phyloP scores from a whole-genome alignment of 2,797 vertebrate genomes.

The Megalops cyprinoides region DNA sequence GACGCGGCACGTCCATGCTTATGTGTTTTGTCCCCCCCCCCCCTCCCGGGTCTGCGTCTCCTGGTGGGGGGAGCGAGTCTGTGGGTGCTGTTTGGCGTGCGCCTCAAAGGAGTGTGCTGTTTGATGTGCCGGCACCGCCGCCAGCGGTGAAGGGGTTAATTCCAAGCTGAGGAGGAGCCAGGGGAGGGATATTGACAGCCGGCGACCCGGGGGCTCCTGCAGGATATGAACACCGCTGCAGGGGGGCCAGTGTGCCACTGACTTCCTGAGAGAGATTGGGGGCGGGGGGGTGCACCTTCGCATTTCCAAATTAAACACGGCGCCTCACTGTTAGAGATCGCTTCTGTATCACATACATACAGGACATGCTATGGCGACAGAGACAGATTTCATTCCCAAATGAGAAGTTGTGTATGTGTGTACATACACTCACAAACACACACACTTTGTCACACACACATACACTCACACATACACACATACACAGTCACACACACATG shows the following conservation, averaged over 20 bases:
- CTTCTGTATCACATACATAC: not conserved
- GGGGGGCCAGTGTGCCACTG: slow-evolving; percentile 72
- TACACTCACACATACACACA: too few relatives aligned
- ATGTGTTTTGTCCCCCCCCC: slow-evolving; percentile 43
- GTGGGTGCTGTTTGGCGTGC: slow-evolving; percentile 22
- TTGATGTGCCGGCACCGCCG: slow-evolving; percentile 46
- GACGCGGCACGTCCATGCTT: not conserved
- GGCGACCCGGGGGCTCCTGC: slow-evolving; percentile 82
- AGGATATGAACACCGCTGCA: slow-evolving; percentile 83
- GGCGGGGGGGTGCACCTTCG: slow-evolving; percentile 20
- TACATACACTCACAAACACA: slow-evolving; percentile 18
- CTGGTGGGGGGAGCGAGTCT: not conserved
- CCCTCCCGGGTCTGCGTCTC: slow-evolving; percentile 29
- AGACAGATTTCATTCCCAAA: not conserved
- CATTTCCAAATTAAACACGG: slow-evolving; percentile 12
- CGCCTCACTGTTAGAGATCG: slow-evolving; percentile 5
- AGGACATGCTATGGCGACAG: not conserved
- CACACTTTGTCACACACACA: not conserved
- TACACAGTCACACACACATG: too few relatives aligned
- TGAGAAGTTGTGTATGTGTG: not conserved
- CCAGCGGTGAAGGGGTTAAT: slow-evolving; percentile 74
- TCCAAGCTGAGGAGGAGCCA: slow-evolving; percentile 64
- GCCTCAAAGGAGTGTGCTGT: slow-evolving; percentile 60
- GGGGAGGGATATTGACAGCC: slow-evolving; percentile 79
- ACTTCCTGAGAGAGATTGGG: slow-evolving; percentile 35